Percentiles rank a stretch among this genome's conserved stretches.
Evolutionary conservation across 2,797 vertebrate species (phyloP).

Genomic region (Naso thynnoides): DNA sequence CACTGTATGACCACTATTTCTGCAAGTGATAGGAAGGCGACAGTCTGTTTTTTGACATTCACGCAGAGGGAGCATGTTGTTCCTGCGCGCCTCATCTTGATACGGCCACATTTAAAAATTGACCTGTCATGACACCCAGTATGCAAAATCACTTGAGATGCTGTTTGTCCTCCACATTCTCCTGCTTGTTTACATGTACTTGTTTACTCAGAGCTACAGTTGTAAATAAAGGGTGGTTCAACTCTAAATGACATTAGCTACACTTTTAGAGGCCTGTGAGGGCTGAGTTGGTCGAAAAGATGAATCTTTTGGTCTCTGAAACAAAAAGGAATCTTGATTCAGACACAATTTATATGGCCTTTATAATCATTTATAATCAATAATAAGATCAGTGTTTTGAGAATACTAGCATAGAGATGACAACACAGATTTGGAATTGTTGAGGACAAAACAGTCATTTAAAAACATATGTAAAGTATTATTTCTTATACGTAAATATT

Average conservation of each 20-base stretch:
- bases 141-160: constrained; percentile 54
- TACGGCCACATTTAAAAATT: constrained; percentile 71
- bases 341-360: background rate
- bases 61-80: constrained; percentile 68
- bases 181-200: constrained; percentile 27
- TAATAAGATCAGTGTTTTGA: background rate
- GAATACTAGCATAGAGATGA: background rate
- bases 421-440: background rate
- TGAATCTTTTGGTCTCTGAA: background rate
- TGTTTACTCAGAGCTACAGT: background rate
- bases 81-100: constrained; percentile 60
- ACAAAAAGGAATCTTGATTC: background rate
- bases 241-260: background rate
- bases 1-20: constrained; percentile 74
- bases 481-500: background rate
- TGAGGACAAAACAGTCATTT: background rate
- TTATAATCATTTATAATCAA: no score
- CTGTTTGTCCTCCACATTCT: background rate
- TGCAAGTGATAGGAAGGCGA: constrained; percentile 74
- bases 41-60: constrained; percentile 84
- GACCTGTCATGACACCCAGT: constrained; percentile 34
- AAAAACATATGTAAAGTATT: background rate
- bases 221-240: constrained; percentile 8
- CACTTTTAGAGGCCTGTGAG: background rate
- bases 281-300: background rate